Percentiles rank a stretch among this genome's conserved stretches.
Conservation (phyloP, 2,888 invertebrate genomes). For the Synanthedon vespiformis region DNA sequence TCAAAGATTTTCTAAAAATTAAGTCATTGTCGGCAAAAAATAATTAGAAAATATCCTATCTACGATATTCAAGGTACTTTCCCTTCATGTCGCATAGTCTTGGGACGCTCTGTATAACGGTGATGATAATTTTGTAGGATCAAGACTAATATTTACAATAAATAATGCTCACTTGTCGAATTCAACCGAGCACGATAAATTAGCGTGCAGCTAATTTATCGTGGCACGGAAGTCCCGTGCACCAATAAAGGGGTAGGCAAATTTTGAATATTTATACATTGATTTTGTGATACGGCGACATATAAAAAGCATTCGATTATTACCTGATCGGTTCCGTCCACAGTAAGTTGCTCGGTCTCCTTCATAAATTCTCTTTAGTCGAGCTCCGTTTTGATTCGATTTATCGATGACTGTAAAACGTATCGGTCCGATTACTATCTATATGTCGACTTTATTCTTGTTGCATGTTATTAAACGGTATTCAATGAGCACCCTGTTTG, state of each 20-base stretch:
- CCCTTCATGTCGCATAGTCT: too few relatives aligned
- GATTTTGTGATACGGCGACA: neutral
- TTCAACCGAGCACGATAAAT: constrained; percentile 5
- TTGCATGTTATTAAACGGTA: neutral
- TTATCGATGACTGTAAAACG: neutral
- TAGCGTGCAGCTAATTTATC: constrained; percentile 3
- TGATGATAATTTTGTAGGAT: too few relatives aligned
- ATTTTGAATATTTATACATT: constrained; percentile 52
- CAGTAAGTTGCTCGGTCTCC: constrained; percentile 31
- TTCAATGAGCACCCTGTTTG: too few relatives aligned
- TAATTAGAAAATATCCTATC: too few relatives aligned
- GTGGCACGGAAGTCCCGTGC: constrained; percentile 23
- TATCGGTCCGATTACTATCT: neutral
- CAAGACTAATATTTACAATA: too few relatives aligned
- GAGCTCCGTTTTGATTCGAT: neutral
- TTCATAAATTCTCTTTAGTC: constrained; percentile 26
- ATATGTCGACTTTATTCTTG: neutral
- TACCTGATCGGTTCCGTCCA: constrained; percentile 27
- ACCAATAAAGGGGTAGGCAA: constrained; percentile 50
- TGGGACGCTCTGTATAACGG: too few relatives aligned
- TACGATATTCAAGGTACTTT: too few relatives aligned
- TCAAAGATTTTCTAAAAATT: too few relatives aligned
- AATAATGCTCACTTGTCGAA: neutral
- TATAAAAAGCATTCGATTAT: constrained; percentile 27
- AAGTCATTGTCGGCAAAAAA: too few relatives aligned